phyloP scores from a whole-genome alignment of 2,888 invertebrate species.

The Hyalella azteca region DNA sequence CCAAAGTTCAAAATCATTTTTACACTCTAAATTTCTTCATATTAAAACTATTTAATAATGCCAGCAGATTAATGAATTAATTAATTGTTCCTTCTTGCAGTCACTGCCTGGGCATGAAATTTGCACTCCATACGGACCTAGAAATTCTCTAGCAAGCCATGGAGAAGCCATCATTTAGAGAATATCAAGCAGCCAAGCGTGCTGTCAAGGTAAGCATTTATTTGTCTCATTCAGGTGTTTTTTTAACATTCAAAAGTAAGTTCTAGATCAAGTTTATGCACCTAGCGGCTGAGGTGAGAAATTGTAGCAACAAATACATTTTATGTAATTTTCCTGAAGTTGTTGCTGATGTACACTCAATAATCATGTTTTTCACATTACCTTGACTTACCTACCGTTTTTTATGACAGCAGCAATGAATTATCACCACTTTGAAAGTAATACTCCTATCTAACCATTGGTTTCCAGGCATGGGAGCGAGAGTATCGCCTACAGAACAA shows the following conservation, averaged over 20 bases:
- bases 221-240: background rate
- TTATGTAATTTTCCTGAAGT: background rate
- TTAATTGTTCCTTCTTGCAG: too few species aligned
- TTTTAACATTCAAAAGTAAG: background rate
- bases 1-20: too few species aligned
- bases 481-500: constrained; percentile 39
- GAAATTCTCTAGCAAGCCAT: too few species aligned
- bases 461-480: constrained; percentile 46
- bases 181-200: background rate
- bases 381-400: background rate
- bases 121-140: too few species aligned
- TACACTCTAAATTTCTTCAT: too few species aligned
- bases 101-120: too few species aligned
- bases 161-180: background rate
- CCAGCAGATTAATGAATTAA: too few species aligned
- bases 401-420: background rate
- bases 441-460: background rate
- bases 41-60: too few species aligned
- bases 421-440: too few species aligned
- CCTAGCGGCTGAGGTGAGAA: too few species aligned
- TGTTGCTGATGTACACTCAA: too few species aligned
- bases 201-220: background rate
- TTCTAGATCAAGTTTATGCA: background rate
- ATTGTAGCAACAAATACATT: background rate
- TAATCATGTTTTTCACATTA: background rate